Evolutionary conservation across 2,113 vertebrate species (phyloP).

Genomic region (Pygoscelis adeliae): DNA sequence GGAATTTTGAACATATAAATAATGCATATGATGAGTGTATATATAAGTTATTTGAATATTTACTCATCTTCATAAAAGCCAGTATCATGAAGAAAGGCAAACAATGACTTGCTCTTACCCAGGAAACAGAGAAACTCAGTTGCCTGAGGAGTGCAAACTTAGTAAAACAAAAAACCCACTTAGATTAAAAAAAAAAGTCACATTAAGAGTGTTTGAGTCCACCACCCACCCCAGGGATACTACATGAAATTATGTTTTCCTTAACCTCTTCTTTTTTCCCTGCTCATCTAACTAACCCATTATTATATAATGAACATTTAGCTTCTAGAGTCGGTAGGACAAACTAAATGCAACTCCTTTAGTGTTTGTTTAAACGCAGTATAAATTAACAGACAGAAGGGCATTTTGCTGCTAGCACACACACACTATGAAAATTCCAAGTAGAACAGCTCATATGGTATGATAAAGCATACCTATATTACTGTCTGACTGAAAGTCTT

Average conservation of each 20-base stretch:
- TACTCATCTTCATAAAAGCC: not conserved
- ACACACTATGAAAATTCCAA: not conserved
- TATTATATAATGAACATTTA: not conserved
- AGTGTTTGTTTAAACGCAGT: not conserved
- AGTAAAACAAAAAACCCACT: not conserved
- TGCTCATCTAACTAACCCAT: not conserved
- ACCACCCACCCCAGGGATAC: not conserved
- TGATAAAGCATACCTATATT: constrained; percentile 51
- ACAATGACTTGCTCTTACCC: not conserved
- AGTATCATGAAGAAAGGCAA: not conserved
- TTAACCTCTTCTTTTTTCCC: not conserved
- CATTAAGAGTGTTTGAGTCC: not conserved
- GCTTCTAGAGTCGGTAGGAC: not conserved
- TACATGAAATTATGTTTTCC: not conserved
- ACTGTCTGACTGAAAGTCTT: constrained; percentile 91
- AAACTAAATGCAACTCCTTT: not conserved
- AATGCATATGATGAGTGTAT: not conserved
- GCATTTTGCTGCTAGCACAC: not conserved
- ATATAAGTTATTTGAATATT: not conserved
- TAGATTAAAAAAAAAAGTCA: not conserved
- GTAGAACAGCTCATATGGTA: not conserved
- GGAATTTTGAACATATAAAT: not conserved
- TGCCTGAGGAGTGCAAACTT: not conserved
- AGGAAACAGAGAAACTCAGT: not conserved
- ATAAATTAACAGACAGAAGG: not conserved